Percentiles rank a stretch among this genome's conserved stretches.
Conservation (phyloP, 1,140 invertebrate species). For the Aphidius gifuensis region DNA sequence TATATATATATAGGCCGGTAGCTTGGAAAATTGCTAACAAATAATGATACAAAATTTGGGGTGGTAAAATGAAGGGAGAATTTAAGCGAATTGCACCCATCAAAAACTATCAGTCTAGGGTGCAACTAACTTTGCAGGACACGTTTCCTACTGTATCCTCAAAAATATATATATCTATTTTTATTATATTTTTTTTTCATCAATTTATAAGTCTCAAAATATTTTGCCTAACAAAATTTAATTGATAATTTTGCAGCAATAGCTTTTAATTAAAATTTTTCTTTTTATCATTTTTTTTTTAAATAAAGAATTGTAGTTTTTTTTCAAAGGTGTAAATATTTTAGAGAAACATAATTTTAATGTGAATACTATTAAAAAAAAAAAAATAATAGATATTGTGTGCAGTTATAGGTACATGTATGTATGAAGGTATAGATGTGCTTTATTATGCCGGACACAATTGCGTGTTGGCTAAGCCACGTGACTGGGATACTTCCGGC, state of each 20-base stretch:
- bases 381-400: neutral
- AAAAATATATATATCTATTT: too few species aligned
- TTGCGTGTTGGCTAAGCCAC: slow-evolving; percentile 52
- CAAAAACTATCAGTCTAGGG: neutral
- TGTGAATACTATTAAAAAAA: neutral
- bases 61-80: slow-evolving; percentile 24
- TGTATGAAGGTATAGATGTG: slow-evolving; percentile 29
- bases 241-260: too few species aligned
- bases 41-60: slow-evolving; percentile 39
- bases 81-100: neutral
- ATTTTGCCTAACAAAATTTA: too few species aligned
- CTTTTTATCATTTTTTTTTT: neutral
- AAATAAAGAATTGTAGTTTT: too few species aligned
- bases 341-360: too few species aligned
- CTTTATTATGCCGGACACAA: slow-evolving; percentile 52
- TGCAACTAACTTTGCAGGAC: neutral
- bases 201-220: neutral
- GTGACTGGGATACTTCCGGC: slow-evolving; percentile 49
- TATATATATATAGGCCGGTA: slow-evolving; percentile 31
- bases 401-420: slow-evolving; percentile 7
- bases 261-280: too few species aligned
- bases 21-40: slow-evolving; percentile 51
- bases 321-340: too few species aligned
- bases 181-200: too few species aligned
- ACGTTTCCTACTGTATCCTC: too few species aligned